Conservation (phyloP, 1,140 invertebrate genomes). For the Philotrypesis tridentata region DNA sequence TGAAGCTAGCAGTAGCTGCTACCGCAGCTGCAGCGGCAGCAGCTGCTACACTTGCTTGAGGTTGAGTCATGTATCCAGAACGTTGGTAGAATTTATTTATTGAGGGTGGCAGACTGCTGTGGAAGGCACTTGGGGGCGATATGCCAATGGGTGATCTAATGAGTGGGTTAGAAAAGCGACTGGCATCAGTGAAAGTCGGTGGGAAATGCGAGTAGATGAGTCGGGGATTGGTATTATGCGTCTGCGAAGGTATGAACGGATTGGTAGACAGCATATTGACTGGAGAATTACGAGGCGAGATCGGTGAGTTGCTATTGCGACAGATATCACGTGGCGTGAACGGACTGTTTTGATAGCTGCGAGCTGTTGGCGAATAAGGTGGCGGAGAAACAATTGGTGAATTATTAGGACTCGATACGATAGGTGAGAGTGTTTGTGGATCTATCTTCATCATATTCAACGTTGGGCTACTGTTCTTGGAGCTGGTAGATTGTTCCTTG, state of each 20-base stretch:
- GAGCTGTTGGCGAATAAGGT: conserved; percentile 68
- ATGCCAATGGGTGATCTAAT: conserved; percentile 66
- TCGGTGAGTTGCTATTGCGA: conserved; percentile 60
- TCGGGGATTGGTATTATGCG: conserved; percentile 73
- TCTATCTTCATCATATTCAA: conserved; percentile 77
- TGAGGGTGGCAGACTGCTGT: conserved; percentile 69
- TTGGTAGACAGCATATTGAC: conserved; percentile 72
- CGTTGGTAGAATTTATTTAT: conserved; percentile 71
- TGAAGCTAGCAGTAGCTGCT: conserved; percentile 17
- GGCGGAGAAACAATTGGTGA: conserved; percentile 69
- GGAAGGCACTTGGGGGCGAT: conserved; percentile 69
- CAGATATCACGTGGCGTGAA: conserved; percentile 64
- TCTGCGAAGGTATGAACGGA: conserved; percentile 75
- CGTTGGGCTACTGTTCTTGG: conserved; percentile 61
- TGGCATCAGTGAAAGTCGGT: conserved; percentile 65
- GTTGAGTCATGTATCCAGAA: conserved; percentile 62
- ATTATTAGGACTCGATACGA: conserved; percentile 63
- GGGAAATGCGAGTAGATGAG: conserved; percentile 71
- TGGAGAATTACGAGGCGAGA: conserved; percentile 67
- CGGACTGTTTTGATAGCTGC: conserved; percentile 67
- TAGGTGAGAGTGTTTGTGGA: conserved; percentile 77
- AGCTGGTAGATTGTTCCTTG: conserved; percentile 62
- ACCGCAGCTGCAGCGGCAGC: conserved; percentile 42
- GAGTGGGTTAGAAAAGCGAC: conserved; percentile 63
- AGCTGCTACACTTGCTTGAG: conserved; percentile 59